A percentile compares a stretch with the other conserved stretches of the same genome.
Evolutionary conservation across 2,113 vertebrate species (phyloP).

Genomic region (Gila orcuttii): DNA sequence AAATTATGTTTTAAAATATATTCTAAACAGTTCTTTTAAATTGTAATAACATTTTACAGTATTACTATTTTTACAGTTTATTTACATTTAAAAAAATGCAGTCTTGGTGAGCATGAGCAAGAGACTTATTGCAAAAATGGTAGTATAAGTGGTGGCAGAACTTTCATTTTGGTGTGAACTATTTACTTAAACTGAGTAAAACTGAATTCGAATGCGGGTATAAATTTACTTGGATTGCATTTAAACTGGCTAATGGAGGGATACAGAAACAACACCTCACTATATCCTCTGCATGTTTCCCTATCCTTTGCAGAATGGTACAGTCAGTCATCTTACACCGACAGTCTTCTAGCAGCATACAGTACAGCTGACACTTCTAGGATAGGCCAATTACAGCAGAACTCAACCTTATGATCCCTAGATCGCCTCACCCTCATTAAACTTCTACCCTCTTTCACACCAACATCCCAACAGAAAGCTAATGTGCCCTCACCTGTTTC

Average conservation of each 20-base stretch:
- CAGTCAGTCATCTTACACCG: conserved; percentile 35
- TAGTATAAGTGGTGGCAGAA: no score
- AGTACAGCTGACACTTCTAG: conserved; percentile 31
- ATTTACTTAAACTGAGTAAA: background rate
- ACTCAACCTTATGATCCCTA: conserved; percentile 44
- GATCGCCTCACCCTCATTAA: conserved; percentile 44
- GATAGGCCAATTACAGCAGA: conserved; percentile 57
- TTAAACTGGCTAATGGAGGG: background rate
- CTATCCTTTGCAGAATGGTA: conserved; percentile 8
- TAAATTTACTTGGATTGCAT: background rate
- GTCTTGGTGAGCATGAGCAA: no score
- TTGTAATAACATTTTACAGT: no score
- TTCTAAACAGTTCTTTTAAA: no score
- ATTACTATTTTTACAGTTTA: no score
- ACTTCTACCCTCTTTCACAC: conserved; percentile 36
- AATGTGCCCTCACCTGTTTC: background rate
- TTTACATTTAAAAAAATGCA: no score
- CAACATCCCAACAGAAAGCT: conserved; percentile 13
- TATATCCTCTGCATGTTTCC: background rate
- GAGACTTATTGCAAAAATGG: no score
- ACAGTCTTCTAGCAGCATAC: conserved; percentile 20
- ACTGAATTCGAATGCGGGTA: background rate
- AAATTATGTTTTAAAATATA: no score
- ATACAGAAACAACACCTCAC: background rate
- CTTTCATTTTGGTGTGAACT: background rate